Evolutionary conservation across 2,113 vertebrate genomes (phyloP), one percentile per base, ranked within the genome.

Genomic region (Saccopteryx leptura): DNA sequence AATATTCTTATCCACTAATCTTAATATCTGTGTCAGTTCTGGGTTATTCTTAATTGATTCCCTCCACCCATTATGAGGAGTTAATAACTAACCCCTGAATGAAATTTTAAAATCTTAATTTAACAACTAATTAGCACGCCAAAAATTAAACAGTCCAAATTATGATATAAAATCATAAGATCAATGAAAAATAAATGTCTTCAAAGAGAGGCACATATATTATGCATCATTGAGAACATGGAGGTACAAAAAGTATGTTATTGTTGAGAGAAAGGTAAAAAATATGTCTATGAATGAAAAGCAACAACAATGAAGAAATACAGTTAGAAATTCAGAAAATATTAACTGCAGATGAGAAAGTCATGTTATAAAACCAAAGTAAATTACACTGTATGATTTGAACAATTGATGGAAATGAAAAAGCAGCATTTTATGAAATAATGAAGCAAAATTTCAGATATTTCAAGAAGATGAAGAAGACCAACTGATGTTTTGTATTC

Each of bases 281-380:
- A 78, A 58, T 21, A 52, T 56, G 26, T 91, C 26, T 23, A 10
- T 65, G 52, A 93, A 71, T 87, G 33, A 84, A 90, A 87, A 88
- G 10, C n/a, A 33, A 83, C 39, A 92, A 69, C 24, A 89, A 80
- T 17, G 80, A 88, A 93, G 83, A 87, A 81, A 92, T 76, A 56
- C 24, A 81, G 63, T 84, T 76, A 94, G 88, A 93, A 88, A 76
- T 61, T 76, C 60, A 75, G 81, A 81, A 80, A 96, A 96, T 95
- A 69, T 56, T 21, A 58, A 95, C 17, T 88, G 2, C 2, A 46
- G 39, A 7, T 39, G 54, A 96, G 85, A 88, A 76, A 80, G 24
- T 83, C 66, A 76, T 63, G 26, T 48, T 87, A 71, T 54, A 78
- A 92, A 90, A 84, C 88, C 52, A 76, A 95, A 90, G 58, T 33